phyloP scores from a whole-genome alignment of 2,113 vertebrate genomes.

The Pollimyrus isidori region DNA sequence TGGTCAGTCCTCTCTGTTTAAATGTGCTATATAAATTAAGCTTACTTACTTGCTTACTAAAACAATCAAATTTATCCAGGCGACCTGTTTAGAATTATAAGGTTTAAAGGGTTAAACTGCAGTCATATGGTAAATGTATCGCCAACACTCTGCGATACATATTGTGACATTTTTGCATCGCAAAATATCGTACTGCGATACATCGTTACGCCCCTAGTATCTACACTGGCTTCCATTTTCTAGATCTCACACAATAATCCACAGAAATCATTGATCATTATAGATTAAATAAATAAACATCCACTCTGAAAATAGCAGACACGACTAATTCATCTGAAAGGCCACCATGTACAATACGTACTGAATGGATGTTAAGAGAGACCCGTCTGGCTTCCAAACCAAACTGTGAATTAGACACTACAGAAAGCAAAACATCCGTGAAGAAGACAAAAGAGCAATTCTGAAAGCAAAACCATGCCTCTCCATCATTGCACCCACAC shows the following conservation, averaged over 20 bases:
- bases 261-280: neutral
- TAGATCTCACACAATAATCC: neutral
- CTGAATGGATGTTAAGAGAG: neutral
- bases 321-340: neutral
- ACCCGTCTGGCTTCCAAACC: constrained; percentile 2
- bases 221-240: neutral
- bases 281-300: neutral
- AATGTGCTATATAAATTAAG: too few species aligned
- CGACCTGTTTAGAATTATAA: too few species aligned
- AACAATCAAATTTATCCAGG: too few species aligned
- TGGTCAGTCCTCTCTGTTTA: too few species aligned
- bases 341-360: constrained; percentile 9
- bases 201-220: neutral
- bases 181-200: too few species aligned
- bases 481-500: neutral
- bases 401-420: constrained; percentile 10
- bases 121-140: too few species aligned
- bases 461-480: neutral
- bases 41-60: too few species aligned
- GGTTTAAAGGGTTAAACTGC: too few species aligned
- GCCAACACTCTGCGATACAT: too few species aligned
- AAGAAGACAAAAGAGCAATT: neutral
- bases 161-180: too few species aligned
- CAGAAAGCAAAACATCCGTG: constrained; percentile 1
- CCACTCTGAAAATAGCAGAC: neutral